Evolutionary conservation across 2,888 invertebrate species (phyloP).

Genomic region (Epiblema foenella): DNA sequence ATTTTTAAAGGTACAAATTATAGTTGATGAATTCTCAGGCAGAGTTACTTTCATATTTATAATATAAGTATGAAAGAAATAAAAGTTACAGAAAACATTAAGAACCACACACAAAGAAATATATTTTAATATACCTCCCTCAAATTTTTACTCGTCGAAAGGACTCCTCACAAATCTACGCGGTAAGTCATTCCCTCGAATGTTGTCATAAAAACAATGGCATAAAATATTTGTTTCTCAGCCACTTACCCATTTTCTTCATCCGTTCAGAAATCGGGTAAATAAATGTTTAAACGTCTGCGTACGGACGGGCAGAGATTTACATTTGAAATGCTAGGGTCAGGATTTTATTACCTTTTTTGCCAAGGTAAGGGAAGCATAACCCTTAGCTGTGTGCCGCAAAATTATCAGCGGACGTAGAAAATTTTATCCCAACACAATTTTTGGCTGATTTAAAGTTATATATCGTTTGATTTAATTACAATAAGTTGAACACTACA

Average conservation of each 20-base stretch:
- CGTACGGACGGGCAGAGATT: constrained; percentile 62
- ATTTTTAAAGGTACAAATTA: too few relatives aligned
- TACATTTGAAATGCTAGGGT: constrained; percentile 72
- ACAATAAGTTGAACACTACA: too few relatives aligned
- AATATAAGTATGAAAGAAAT: too few relatives aligned
- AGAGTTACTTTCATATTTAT: too few relatives aligned
- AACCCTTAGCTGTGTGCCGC: constrained; percentile 41
- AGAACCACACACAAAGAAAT: not conserved
- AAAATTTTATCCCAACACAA: constrained; percentile 47
- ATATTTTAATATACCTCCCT: not conserved
- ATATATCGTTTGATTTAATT: constrained; percentile 14
- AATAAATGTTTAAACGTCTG: constrained; percentile 70
- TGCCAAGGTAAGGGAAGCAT: constrained; percentile 58
- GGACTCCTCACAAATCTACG: not conserved
- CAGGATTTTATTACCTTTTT: constrained; percentile 67
- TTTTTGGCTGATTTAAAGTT: constrained; percentile 29
- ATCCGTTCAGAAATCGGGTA: constrained; percentile 57
- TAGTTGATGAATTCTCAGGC: too few relatives aligned
- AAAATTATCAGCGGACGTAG: constrained; percentile 50
- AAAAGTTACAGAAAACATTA: too few relatives aligned
- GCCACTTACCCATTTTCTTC: constrained; percentile 53
- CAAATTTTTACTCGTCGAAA: not conserved
- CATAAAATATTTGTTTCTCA: constrained; percentile 41
- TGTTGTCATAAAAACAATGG: constrained; percentile 33
- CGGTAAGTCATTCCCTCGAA: constrained; percentile 9